phyloP scores from a whole-genome alignment of 2,113 vertebrate genomes.

The Eclectus roratus region DNA sequence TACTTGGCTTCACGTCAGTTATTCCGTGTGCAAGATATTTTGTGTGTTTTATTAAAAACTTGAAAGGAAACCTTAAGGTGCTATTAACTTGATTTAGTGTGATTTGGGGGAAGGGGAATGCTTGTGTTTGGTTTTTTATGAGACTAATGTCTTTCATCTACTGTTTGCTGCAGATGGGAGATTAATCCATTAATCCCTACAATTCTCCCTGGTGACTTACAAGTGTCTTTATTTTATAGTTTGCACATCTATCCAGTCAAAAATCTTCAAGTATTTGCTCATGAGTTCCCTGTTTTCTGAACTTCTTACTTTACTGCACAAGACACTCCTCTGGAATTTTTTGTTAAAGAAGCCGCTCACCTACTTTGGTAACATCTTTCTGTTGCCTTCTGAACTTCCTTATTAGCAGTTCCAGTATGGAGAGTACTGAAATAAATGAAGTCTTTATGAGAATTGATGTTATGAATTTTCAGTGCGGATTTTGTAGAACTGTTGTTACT shows the following conservation, averaged over 20 bases:
- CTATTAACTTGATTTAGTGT: not conserved
- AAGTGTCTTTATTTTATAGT: not conserved
- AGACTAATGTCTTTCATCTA: not conserved
- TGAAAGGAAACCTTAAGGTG: not conserved
- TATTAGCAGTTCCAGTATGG: not conserved
- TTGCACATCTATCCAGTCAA: not conserved
- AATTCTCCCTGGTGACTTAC: not conserved
- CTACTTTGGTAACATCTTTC: not conserved
- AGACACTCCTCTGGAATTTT: not conserved
- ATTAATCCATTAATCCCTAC: not conserved
- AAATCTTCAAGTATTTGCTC: not conserved
- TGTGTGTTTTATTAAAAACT: not conserved
- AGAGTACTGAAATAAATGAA: not conserved
- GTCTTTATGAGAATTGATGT: not conserved
- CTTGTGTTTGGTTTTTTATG: not conserved
- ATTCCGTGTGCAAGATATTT: not conserved
- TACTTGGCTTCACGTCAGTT: not conserved
- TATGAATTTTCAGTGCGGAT: not conserved
- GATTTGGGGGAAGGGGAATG: not conserved
- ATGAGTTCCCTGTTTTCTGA: not conserved
- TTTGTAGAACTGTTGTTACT: not conserved
- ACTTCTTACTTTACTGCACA: not conserved
- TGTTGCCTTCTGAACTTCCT: not conserved
- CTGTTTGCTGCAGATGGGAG: not conserved
- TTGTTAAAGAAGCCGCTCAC: not conserved